phyloP scores from a whole-genome alignment of 2,113 vertebrate species.

The Passer montanus region DNA sequence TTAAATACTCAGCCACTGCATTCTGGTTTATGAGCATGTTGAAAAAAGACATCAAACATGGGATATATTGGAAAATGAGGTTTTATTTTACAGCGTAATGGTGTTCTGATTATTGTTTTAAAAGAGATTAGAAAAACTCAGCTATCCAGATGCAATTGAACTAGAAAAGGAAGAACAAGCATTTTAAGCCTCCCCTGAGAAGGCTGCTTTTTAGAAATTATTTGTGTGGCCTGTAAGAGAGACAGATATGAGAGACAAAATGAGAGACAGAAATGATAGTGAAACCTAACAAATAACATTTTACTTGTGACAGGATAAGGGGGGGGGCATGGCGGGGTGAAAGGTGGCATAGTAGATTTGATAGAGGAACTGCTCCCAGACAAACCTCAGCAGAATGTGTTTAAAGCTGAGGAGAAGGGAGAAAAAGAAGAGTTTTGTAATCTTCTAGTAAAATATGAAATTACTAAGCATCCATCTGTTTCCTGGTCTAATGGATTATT shows the following conservation, averaged over 20 bases:
- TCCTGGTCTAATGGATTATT: neutral
- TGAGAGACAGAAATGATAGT: neutral
- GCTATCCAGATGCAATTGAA: neutral
- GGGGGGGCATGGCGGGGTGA: rapidly evolving
- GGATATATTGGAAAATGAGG: neutral
- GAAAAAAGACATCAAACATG: neutral
- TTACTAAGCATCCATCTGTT: neutral
- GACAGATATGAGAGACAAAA: neutral
- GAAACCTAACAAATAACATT: neutral
- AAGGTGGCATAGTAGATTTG: neutral
- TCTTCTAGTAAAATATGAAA: neutral
- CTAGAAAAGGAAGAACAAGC: neutral
- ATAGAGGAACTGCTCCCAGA: neutral
- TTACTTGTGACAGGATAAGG: neutral
- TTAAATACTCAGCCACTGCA: neutral
- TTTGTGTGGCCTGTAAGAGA: neutral
- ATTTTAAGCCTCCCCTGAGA: neutral
- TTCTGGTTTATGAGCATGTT: neutral
- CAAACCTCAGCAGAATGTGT: neutral
- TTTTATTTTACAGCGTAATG: neutral
- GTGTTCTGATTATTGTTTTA: neutral
- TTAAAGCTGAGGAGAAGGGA: neutral
- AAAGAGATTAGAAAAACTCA: conserved; percentile 8
- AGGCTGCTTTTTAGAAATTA: neutral
- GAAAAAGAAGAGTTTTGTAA: neutral